Evolutionary conservation across 2,888 invertebrate species (phyloP), one percentile per base, ranked within the genome.

Genomic region (Deilephila porcellus): DNA sequence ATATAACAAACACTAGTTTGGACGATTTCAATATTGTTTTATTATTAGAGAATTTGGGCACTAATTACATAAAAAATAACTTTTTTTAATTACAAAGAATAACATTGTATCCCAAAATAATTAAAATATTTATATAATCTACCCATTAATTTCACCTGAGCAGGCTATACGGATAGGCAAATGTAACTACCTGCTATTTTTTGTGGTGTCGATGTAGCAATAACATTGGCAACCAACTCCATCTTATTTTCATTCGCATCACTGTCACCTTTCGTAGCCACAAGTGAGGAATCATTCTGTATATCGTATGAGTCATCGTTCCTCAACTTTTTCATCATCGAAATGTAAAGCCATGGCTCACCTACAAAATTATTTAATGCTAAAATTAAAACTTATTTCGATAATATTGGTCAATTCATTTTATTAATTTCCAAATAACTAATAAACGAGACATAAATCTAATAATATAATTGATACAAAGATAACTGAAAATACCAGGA

Each of bases 161-260:
- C 52, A 25, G 8, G 5, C 25, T 20, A 52, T n/a, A 53, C 25
- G 37, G 17, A 8, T n/a, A 37, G 25, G 25, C 34, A n/a, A 34
- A 74, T 60, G 73, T 76, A 25, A 25, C 25, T 25, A 83, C 77
- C 80, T 81, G 80, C 72, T 71, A 76, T 60, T 85, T 92, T 93
- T 81, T 92, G 89, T 70, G 93, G 93, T 7, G 93, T 93, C 19
- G 92, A 93, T 74, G 93, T 92, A 74, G 87, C 85, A 80, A 90
- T 85, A 53, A 85, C 71, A 79, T 85, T 86, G 77, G 84, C 80
- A 78, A 74, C 81, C 53, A 78, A 75, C 70, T 85, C 86, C n/a
- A 79, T 80, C 73, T 87, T 87, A 78, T 83, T 83, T 76, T 88
- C 86, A 79, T 84, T 84, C 70, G 79, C 79, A 75, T 84, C 84